phyloP scores from a whole-genome alignment of 2,888 invertebrate genomes.

The Dione vanillae region DNA sequence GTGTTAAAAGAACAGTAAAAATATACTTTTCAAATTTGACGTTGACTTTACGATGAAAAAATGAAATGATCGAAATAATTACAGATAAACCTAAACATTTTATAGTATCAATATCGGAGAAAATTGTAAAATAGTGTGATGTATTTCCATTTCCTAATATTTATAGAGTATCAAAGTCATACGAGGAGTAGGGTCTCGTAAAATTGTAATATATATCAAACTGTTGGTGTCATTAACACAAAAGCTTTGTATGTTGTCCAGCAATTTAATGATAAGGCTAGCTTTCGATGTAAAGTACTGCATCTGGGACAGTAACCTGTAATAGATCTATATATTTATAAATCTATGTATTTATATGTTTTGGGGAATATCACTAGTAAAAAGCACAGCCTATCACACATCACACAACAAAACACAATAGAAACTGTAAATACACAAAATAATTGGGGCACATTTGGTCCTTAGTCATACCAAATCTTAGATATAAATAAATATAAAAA shows the following conservation, averaged over 20 bases:
- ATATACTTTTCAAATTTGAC: no score
- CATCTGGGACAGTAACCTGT: slow-evolving; percentile 67
- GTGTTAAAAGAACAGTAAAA: no score
- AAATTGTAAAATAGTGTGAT: no score
- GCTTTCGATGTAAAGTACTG: slow-evolving; percentile 60
- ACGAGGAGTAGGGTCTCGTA: neutral
- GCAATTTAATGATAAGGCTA: slow-evolving; percentile 43
- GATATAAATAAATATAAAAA: no score
- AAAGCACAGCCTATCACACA: slow-evolving; percentile 47
- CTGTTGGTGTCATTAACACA: slow-evolving; percentile 38
- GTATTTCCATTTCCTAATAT: neutral
- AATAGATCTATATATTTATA: slow-evolving; percentile 28
- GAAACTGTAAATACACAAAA: slow-evolving; percentile 28
- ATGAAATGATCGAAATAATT: no score
- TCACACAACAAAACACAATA: neutral
- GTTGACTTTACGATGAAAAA: no score
- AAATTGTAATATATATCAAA: neutral
- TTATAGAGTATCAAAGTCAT: neutral
- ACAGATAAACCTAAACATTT: no score
- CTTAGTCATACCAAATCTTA: no score
- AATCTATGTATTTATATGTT: neutral
- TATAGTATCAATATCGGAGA: no score
- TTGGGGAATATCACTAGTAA: slow-evolving; percentile 26
- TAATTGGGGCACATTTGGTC: slow-evolving; percentile 6
- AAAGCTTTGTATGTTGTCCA: slow-evolving; percentile 57